Evolutionary conservation across 1,140 invertebrate species (phyloP).

Genomic region (Anastrepha ludens): DNA sequence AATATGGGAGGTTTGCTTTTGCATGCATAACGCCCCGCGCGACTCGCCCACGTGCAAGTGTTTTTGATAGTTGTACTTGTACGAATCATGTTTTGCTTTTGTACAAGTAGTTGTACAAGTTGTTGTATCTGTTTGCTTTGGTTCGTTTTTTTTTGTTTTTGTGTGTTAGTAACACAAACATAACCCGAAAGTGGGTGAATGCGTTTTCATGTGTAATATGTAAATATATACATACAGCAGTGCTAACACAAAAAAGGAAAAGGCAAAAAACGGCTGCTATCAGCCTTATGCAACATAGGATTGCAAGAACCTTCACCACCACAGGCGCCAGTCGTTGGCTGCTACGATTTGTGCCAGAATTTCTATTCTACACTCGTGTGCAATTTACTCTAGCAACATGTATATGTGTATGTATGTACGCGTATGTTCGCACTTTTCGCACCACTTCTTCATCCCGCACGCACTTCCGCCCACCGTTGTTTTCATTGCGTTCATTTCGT

Average conservation of each 20-base stretch:
- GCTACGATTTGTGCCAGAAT: not conserved
- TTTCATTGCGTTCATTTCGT: slow-evolving; percentile 1
- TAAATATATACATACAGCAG: slow-evolving; percentile 28
- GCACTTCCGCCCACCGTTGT: not conserved
- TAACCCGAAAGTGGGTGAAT: slow-evolving; percentile 36
- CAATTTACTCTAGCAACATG: not conserved
- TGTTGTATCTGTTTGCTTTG: not conserved
- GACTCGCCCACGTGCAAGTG: not conserved
- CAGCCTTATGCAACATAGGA: not conserved
- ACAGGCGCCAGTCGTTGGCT: not conserved
- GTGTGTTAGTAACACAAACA: not conserved
- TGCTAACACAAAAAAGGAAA: slow-evolving; percentile 4
- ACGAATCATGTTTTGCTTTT: not conserved
- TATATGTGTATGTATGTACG: not conserved
- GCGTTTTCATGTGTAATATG: slow-evolving; percentile 27
- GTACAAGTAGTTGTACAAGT: not conserved
- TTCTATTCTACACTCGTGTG: not conserved
- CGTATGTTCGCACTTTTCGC: not conserved
- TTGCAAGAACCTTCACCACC: not conserved
- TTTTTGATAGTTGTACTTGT: not conserved
- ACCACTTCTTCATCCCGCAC: not conserved
- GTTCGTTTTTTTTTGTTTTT: not conserved
- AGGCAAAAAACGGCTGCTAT: not conserved
- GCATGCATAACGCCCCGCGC: too few relatives aligned
- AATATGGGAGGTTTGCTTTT: not conserved